Evolutionary conservation across 2,797 vertebrate genomes (phyloP).

Genomic region (Pseudotriccus pelzelni): DNA sequence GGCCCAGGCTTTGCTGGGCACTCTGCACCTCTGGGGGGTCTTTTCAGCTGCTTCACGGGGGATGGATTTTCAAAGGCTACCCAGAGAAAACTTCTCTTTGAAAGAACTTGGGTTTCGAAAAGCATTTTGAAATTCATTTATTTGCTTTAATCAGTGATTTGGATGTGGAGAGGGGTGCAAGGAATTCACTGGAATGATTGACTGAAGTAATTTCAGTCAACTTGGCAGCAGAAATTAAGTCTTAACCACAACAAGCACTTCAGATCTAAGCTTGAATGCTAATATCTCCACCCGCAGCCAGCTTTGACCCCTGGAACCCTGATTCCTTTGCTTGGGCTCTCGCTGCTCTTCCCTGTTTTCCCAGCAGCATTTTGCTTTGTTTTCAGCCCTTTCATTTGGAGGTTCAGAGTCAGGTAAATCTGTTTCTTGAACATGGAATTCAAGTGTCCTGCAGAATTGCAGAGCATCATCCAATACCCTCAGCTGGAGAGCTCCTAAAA

Average conservation of each 20-base stretch:
- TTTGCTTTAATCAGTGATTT: neutral
- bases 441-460: neutral
- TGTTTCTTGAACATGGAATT: neutral
- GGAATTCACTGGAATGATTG: neutral
- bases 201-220: neutral
- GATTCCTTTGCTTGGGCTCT: neutral
- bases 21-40: no score
- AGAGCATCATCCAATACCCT: neutral
- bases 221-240: neutral
- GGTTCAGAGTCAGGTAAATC: neutral
- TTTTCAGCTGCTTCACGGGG: no score
- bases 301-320: neutral
- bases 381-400: neutral
- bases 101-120: neutral
- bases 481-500: neutral
- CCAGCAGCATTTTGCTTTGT: neutral
- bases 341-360: neutral
- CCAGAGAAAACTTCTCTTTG: neutral
- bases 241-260: neutral
- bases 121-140: rapidly evolving
- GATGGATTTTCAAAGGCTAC: neutral
- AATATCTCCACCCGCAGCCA: neutral
- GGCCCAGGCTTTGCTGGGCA: no score
- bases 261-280: neutral
- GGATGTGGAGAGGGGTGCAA: neutral